Base-by-base conservation (phyloP, 1,140 invertebrate genomes). In the Bombus ignitus region DNA sequence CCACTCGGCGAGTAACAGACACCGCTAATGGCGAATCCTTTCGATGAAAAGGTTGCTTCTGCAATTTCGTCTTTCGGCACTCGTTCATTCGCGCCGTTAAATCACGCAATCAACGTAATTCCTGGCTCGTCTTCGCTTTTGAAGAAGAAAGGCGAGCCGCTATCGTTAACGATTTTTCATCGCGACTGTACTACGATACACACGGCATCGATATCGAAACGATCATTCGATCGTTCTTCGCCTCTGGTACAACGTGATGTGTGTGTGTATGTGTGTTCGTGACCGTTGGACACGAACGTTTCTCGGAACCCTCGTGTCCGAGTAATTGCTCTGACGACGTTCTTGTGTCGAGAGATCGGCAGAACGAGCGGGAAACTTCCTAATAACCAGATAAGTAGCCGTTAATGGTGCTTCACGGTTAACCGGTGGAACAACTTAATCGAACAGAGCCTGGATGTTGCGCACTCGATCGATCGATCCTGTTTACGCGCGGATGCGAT, bases 371-470 rank as follows among this genome's bases (percentile, higher is more conserved):
- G 75, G 74, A 84, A 84, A 84, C 83, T 84, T 84, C 83, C 83
- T 84, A 84, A 84, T 84, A 84, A 84, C 68, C 77, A 44, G 57
- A 59, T 80, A 80, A 85, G 83, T 85, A 85, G 83, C 83, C 83
- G 83, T 77, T 85, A 85, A 85, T 85, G 83, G 83, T 85, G 18
- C 83, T 72, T 25, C 53, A 47, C 77, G 83, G 83, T 85, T 80
- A 85, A 85, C 83, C 83, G 78, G 83, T 85, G 15, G 76, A 39
- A 85, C 83, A 85, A 85, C 83, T 85, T 77, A 85, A 85, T 85
- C 83, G 83, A 70, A 74, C 65, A 22, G 13, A 25, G 68, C n/a
- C 15, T 42, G 15, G n/a, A 18, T 57, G 66, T 37, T 72, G n/a
- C 47, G 47, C 53, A 15, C 22, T 12, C 28, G 57, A 78, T 65